These are phyloP conservation scores for Ernsta delagoae DNA, from an alignment of 2,888 invertebrate species.

Conservation along the genomic window DNA sequence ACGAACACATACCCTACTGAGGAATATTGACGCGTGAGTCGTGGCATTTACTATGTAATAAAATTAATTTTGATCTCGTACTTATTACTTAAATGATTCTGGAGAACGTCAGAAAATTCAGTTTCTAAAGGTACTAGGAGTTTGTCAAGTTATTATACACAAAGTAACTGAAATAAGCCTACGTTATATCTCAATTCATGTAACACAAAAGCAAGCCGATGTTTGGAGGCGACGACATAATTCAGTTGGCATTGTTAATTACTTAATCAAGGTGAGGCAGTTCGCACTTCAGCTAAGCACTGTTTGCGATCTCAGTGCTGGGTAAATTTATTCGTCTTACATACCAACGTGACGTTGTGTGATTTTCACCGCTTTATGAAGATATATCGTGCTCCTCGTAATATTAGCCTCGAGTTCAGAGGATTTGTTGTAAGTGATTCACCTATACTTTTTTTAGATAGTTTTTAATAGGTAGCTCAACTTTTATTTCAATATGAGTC, in stretches of 20 bases:
- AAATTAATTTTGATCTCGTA: too few species aligned
- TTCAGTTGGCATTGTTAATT: conserved; percentile 48
- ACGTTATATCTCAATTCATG: neutral
- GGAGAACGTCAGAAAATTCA: too few species aligned
- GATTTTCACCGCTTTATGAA: conserved; percentile 23
- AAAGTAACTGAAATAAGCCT: neutral
- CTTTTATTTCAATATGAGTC: too few species aligned
- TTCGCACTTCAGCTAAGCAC: conserved; percentile 43
- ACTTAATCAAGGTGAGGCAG: conserved; percentile 48
- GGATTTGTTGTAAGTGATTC: too few species aligned
- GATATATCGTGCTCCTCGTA: conserved; percentile 9
- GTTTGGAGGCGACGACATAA: conserved; percentile 43
- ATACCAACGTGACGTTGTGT: conserved; percentile 31
- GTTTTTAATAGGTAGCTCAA: too few species aligned
- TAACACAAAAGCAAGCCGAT: conserved; percentile 31
- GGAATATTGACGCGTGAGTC: too few species aligned
- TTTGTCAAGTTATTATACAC: neutral
- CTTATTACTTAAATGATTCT: too few species aligned
- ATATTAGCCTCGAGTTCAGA: conserved; percentile 8
- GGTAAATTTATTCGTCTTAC: conserved; percentile 42
- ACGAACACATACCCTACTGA: too few species aligned
- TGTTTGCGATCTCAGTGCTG: conserved; percentile 45
- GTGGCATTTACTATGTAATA: too few species aligned
- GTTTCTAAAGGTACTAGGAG: too few species aligned
- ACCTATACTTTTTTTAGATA: too few species aligned